phyloP scores from a whole-genome alignment of 2,797 vertebrate species.

The Pygocentrus nattereri region DNA sequence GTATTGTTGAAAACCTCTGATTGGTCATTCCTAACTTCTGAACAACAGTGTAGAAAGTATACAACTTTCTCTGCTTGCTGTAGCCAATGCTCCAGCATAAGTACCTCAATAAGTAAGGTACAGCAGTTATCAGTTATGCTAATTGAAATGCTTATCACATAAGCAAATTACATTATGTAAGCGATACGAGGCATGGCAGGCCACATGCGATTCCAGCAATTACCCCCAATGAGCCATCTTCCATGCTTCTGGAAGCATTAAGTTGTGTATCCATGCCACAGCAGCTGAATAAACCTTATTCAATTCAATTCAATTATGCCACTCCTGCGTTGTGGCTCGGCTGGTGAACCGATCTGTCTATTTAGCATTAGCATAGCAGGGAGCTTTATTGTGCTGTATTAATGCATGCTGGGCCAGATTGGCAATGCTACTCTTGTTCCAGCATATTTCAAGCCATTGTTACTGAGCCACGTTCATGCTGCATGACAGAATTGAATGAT shows the following conservation, averaged over 20 bases:
- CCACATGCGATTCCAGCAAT: slow-evolving; percentile 24
- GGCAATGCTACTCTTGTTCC: background rate
- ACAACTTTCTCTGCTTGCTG: background rate
- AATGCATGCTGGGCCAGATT: slow-evolving; percentile 19
- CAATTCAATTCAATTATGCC: slow-evolving; percentile 31
- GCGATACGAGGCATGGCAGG: slow-evolving; percentile 5
- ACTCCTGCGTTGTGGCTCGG: slow-evolving; percentile 4
- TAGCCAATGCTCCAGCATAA: background rate
- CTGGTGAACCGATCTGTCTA: slow-evolving; percentile 35
- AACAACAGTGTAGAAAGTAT: too few relatives aligned
- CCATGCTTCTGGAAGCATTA: slow-evolving; percentile 32
- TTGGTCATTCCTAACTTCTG: too few relatives aligned
- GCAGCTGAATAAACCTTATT: slow-evolving; percentile 36
- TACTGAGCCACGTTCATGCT: slow-evolving; percentile 2
- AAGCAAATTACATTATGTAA: slow-evolving; percentile 11
- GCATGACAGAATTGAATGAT: background rate
- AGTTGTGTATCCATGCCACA: slow-evolving; percentile 29
- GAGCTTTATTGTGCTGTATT: slow-evolving; percentile 16
- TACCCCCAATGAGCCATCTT: slow-evolving; percentile 8
- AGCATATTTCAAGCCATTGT: background rate
- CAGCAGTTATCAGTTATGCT: background rate
- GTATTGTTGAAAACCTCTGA: too few relatives aligned
- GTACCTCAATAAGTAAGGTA: background rate
- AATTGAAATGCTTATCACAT: slow-evolving; percentile 11
- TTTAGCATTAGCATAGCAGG: slow-evolving; percentile 14